A percentile compares a stretch with the other conserved stretches of the same genome.
phyloP scores from a whole-genome alignment of 2,113 vertebrate species.

The Sardina pilchardus region DNA sequence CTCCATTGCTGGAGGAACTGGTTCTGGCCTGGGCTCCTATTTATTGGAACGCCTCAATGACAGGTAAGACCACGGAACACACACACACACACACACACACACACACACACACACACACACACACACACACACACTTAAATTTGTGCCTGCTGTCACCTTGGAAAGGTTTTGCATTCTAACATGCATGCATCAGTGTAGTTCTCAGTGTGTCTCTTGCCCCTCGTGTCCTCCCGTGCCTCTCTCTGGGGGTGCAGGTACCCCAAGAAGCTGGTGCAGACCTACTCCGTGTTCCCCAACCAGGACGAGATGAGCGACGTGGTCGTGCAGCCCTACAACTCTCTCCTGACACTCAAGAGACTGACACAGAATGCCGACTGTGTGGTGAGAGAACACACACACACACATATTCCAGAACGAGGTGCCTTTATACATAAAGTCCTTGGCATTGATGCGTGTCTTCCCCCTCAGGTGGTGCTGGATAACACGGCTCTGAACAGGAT shows the following conservation, averaged over 20 bases:
- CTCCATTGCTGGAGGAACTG: slow-evolving; percentile 95
- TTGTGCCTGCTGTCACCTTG: background rate
- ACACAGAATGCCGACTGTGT: slow-evolving; percentile 98
- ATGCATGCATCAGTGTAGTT: slow-evolving; percentile 19
- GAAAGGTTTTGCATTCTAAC: slow-evolving; percentile 5
- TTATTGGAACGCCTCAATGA: slow-evolving; percentile 96
- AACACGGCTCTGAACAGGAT: slow-evolving; percentile 95
- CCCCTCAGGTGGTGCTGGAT: slow-evolving; percentile 89
- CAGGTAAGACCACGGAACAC: slow-evolving; percentile 73
- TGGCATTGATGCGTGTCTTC: background rate
- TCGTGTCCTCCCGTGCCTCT: background rate
- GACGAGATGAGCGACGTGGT: slow-evolving; percentile 99
- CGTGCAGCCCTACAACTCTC: slow-evolving; percentile 96
- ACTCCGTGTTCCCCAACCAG: slow-evolving; percentile 97
- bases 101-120: background rate
- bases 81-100: slow-evolving; percentile 23
- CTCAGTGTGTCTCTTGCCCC: background rate
- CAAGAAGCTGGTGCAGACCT: slow-evolving; percentile 97
- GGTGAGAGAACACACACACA: slow-evolving; percentile 70
- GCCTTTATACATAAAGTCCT: background rate
- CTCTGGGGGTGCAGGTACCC: slow-evolving; percentile 80
- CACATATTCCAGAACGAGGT: background rate
- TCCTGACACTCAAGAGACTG: slow-evolving; percentile 93
- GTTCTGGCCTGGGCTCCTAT: slow-evolving; percentile 94
- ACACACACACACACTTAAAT: background rate